Base-by-base conservation (phyloP, 2,888 invertebrate genomes). In the Ectemnius continuus region DNA sequence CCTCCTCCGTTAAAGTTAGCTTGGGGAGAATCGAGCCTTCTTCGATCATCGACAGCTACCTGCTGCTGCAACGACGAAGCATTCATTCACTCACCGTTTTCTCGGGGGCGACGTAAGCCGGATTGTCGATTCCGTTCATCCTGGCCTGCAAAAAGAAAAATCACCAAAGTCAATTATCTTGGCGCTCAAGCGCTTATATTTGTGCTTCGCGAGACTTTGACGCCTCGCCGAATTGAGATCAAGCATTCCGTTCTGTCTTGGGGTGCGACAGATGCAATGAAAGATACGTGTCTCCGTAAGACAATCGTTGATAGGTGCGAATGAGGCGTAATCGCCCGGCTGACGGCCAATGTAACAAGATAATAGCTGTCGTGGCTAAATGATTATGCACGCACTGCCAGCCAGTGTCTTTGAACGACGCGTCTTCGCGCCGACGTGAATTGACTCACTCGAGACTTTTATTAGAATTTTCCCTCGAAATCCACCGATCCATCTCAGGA, bases 321-420 rank as follows among this genome's bases (percentile, higher is more conserved):
- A 85, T 82, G 79, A 85, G 80, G 69, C 70, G 28, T 86, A 86
- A 87, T 86, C 74, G 82, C 72, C 82, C 60, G 75, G 67, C 79
- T 75, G 74, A 71, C 80, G 65, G 75, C 80, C 75, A 61, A 75
- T 70, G 70, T 76, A 85, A 85, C 81, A 86, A 76, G 86, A 83
- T 87, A 87, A 87, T 87, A 82, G 83, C 67, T 82, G 77, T 75
- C 70, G 74, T 73, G 67, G 70, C 79, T 80, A 70, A 80, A 80
- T 81, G 70, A 80, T 75, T 80, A 79, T 82, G 72, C 73, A 73
- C 66, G 26, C 70, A 14, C 5, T 59, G 64, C 67, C 45, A 26
- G 79, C 61, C 61, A 77, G 76, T 58, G 72, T 76, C 76, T 76
- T 76, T 20, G 65, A 11, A 13, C 62, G 6, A 20, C 57, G 45